Conservation (phyloP, 2,113 vertebrate genomes). For the Cnemophilus loriae region DNA sequence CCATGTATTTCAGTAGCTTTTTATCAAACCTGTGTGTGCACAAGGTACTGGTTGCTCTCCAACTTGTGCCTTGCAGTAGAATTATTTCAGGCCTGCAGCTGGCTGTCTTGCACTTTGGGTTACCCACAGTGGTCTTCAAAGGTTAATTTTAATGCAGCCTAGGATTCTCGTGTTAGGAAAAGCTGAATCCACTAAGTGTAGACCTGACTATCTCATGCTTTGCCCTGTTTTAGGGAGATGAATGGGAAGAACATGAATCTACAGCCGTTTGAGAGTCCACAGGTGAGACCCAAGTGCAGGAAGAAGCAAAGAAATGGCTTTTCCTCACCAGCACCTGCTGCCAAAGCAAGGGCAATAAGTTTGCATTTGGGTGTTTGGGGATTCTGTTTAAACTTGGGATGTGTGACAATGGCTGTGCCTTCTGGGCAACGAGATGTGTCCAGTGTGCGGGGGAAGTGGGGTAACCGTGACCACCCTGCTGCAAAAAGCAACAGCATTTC, state of each 20-base stretch:
- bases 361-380: not conserved
- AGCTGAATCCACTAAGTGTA: not conserved
- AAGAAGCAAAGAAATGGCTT: not conserved
- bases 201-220: not conserved
- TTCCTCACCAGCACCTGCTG: not conserved
- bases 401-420: not conserved
- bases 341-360: not conserved
- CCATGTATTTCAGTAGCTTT: not conserved
- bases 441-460: not conserved
- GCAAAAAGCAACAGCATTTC: not conserved
- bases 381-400: not conserved
- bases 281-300: not conserved
- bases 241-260: not conserved
- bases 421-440: accelerated
- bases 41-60: not conserved
- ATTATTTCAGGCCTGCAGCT: not conserved
- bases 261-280: not conserved
- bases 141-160: not conserved
- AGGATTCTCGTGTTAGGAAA: not conserved
- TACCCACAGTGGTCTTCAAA: not conserved
- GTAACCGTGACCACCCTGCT: not conserved
- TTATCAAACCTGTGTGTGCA: not conserved
- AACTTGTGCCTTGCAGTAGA: not conserved
- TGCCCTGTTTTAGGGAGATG: not conserved
- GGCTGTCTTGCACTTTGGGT: not conserved